These are phyloP conservation scores for Macrophya annulata DNA, from an alignment of 2,888 invertebrate species.

Conservation along the genomic window DNA sequence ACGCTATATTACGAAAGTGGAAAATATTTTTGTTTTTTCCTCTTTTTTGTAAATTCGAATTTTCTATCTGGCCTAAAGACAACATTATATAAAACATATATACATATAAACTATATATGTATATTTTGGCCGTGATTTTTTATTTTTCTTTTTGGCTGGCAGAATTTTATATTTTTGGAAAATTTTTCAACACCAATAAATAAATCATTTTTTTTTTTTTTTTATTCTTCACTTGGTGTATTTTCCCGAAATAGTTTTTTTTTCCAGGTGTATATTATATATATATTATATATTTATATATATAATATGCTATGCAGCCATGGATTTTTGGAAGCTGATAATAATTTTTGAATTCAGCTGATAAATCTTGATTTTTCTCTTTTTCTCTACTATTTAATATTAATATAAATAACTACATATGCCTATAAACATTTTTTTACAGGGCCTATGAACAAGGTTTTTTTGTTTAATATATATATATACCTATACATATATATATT, in stretches of 20 bases:
- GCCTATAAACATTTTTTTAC: conserved; percentile 64
- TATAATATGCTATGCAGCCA: conserved; percentile 72
- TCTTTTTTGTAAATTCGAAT: conserved; percentile 62
- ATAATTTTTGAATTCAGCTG: conserved; percentile 77
- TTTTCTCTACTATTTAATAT: conserved; percentile 28
- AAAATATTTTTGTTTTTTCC: conserved; percentile 61
- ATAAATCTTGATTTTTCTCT: conserved; percentile 57
- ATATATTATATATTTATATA: conserved; percentile 2
- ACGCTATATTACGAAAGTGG: neutral
- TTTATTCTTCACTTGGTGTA: conserved; percentile 59
- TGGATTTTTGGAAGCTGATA: conserved; percentile 79
- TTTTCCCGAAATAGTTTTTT: conserved; percentile 68
- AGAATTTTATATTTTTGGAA: conserved; percentile 79
- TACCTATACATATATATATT: neutral
- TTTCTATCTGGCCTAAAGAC: conserved; percentile 47
- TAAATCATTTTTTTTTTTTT: conserved; percentile 38
- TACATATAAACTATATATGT: neutral
- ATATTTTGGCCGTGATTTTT: conserved; percentile 50
- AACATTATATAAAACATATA: neutral
- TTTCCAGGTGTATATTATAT: conserved; percentile 74
- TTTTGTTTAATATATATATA: neutral
- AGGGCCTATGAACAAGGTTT: conserved; percentile 65
- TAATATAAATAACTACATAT: neutral
- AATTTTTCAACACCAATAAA: conserved; percentile 71
- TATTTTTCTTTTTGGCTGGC: conserved; percentile 74